Evolutionary conservation across 2,888 invertebrate species (phyloP), one percentile per base, ranked within the genome.

Genomic region (Melitaea athalia): DNA sequence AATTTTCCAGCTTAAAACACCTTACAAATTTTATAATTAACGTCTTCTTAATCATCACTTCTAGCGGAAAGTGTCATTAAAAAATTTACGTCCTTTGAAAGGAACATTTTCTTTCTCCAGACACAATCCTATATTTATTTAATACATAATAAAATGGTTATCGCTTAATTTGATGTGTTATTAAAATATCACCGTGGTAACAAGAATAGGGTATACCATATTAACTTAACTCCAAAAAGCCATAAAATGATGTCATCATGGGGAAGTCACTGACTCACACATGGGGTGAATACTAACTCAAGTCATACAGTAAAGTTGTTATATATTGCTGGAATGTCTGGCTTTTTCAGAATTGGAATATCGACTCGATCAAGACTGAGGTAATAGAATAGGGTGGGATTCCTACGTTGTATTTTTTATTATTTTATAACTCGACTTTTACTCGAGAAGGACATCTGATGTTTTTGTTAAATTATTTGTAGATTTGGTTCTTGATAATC

Each of bases 261-360:
- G 50, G 42, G 47, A 49, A 62, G 17, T 63, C 52, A 49, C 49
- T 67, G 62, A 49, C 49, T 67, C 61, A 67, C 55, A 33, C 67
- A 67, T 38, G 55, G 67, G 67, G 62, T 62, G 67, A 67, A 67
- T 67, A 67, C 42, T 38, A 67, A 66, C 53, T 11, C 42, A 33
- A 15, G 47, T 45, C 3, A 49, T 14, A 49, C n/a, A 14, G n/a
- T 14, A 14, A 14, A 49, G n/a, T 49, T n/a, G n/a, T 5, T 49
- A 5, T 49, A 43, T 33, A 61, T 55, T 61, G 53, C 61, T 52
- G 52, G 38, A 50, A 67, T 67, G 49, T 49, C 49, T 55, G 45
- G 33, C 33, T 52, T 53, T 45, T 47, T 47, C 38, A n/a, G 55
- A 49, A 42, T 62, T 67, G 66, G 66, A 49, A 14, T 12, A 53